Percentiles rank a stretch among this genome's conserved stretches.
phyloP scores from a whole-genome alignment of 2,888 invertebrate genomes.

The Erannis defoliaria region DNA sequence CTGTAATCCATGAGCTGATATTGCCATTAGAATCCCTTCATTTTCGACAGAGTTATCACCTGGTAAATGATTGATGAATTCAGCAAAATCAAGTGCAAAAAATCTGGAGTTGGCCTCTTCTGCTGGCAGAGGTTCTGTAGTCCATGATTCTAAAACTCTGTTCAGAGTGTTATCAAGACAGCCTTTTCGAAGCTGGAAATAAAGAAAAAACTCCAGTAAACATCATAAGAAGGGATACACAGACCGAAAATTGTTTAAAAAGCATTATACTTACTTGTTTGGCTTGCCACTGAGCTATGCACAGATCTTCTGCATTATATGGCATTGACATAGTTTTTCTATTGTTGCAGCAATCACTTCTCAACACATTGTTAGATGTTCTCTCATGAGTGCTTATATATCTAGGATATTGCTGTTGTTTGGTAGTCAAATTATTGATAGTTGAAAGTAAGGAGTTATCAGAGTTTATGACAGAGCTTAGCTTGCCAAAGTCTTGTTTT shows the following conservation, averaged over 20 bases:
- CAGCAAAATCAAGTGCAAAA: constrained; percentile 77
- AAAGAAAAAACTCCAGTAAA: constrained; percentile 17
- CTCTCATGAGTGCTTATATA: constrained; percentile 65
- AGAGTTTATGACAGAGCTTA: constrained; percentile 65
- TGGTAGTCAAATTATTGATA: constrained; percentile 58
- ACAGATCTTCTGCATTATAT: constrained; percentile 67
- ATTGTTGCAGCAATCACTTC: constrained; percentile 27
- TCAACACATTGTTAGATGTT: constrained; percentile 44
- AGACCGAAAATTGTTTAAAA: background rate
- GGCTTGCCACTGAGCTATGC: constrained; percentile 88
- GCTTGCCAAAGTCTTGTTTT: constrained; percentile 70
- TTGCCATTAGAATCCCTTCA: constrained; percentile 91
- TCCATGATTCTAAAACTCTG: constrained; percentile 88
- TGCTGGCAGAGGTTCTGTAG: constrained; percentile 75
- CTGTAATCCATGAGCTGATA: constrained; percentile 90
- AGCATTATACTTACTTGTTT: constrained; percentile 79
- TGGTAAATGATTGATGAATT: constrained; percentile 84
- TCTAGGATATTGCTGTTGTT: constrained; percentile 66
- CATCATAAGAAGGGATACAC: background rate
- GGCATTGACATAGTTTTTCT: constrained; percentile 56
- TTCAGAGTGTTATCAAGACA: constrained; percentile 91
- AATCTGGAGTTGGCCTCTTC: constrained; percentile 65
- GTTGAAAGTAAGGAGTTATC: constrained; percentile 60
- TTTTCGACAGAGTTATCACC: constrained; percentile 88
- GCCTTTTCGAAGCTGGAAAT: constrained; percentile 86